Evolutionary conservation across 2,797 vertebrate genomes (phyloP), one percentile per base, ranked within the genome.

Genomic region (Philypnodon macrostomus): DNA sequence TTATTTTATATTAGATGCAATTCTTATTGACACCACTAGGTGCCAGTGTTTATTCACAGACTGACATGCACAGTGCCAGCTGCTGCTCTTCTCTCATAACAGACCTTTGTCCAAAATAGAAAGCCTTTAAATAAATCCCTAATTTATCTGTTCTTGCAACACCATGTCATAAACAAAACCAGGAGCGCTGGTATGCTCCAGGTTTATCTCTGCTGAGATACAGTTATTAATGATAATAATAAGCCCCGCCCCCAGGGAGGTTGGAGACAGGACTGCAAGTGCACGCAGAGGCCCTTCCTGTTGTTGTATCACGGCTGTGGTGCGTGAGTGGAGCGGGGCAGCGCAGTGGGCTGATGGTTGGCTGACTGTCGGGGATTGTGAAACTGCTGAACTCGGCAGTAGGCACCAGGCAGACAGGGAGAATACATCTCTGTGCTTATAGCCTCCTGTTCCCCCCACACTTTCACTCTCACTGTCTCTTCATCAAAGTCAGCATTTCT

Each of bases 301-400:
- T 85, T 85, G 78, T 80, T 81, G 73, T 58, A 61, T 75, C 66
- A 70, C 60, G 69, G 77, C 80, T 60, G 72, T 72, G 74, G 67
- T 83, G 77, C 82, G 84, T 80, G 81, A 75, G 75, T n/a, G 80
- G 80, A 77, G 80, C 57, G 36, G 80, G 77, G 74, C 71, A 67
- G 71, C 64, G 71, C 79, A 48, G 76, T 54, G 76, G 73, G 68
- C 72, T 21, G 70, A 44, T 73, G 71, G 49, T 66, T 70, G 80
- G 77, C 79, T 64, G 75, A 62, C 60, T 46, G 51, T 66, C 59
- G 59, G 83, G 85, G 87, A 89, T 90, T 90, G 86, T 85, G 87
- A 90, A 90, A 90, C 82, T 89, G 88, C 89, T 89, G 88, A 90
- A 87, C 86, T 89, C 56, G 83, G 87, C 88, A 89, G 72, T 79